Evolutionary conservation across 2,888 invertebrate genomes (phyloP), one percentile per base, ranked within the genome.

Genomic region (Melipona beecheii): DNA sequence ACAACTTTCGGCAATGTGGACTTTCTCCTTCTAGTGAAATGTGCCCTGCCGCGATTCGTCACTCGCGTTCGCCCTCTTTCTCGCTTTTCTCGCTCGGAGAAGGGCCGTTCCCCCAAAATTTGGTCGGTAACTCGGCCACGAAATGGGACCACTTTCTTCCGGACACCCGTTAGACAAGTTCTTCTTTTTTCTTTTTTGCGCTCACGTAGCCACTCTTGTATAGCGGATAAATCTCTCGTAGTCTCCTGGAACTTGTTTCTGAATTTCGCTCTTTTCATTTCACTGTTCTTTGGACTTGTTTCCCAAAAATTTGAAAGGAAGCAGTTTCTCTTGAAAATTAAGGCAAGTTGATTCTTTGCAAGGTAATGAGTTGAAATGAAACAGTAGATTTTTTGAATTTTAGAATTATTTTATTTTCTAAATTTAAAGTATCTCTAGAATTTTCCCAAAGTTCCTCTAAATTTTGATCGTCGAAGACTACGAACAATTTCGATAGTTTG

Each of bases 1-100:
- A 78, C 91, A 89, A 92, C 93, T 93, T 93, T 93, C 92, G 93
- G 93, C 81, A 75, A 73, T 78, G 74, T 58, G 31, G 71, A 89
- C 88, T 89, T 89, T 89, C 88, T 81, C 88, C 85, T 81, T 52
- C 75, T 84, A 85, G 85, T 81, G 84, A 85, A 85, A 81, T 84
- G 81, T 58, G 70, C 58, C 72, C 58, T 24, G 65, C 52, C 27
- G 60, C 64, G 62, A 49, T 70, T 31, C 24, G 71, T 56, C 77
- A 27, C 58, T 27, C 68, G 36, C 31, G n/a, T 2, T n/a, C 68
- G 68, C 69, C 65, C 75, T 75, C 60, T 72, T 77, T 73, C 49
- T 65, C 24, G 27, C n/a, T 77, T 75, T 78, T 79, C 75, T 54
- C 75, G 2, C 24, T 31, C 43, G 62, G 31, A 9, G 43, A 72